These are phyloP conservation scores for Macaca mulatta DNA, from an alignment of 2,113 vertebrate genomes.

Conservation along the genomic window DNA sequence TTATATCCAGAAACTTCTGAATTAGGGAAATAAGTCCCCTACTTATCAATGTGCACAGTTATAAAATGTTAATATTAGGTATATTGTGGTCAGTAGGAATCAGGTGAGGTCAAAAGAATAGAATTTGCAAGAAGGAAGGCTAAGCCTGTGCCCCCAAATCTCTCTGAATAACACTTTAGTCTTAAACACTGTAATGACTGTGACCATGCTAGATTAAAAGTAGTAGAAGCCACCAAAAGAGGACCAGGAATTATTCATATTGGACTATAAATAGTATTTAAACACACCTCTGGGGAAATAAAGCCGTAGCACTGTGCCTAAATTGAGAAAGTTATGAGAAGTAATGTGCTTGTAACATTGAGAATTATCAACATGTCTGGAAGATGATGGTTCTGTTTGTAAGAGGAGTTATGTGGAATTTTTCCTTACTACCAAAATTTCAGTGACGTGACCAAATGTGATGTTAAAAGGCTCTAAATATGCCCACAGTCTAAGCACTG, in stretches of 20 bases:
- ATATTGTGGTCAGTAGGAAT: accelerated
- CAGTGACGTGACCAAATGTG: background rate
- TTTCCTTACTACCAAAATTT: background rate
- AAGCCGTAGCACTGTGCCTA: background rate
- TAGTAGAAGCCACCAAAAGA: background rate
- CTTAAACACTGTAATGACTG: background rate
- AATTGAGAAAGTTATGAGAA: background rate
- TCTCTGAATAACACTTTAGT: background rate
- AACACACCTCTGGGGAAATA: background rate
- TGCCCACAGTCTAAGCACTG: background rate
- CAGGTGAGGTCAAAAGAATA: background rate
- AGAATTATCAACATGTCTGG: background rate
- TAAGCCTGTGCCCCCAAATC: background rate
- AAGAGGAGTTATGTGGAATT: background rate
- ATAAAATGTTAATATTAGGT: background rate
- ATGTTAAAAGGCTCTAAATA: background rate
- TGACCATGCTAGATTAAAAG: background rate
- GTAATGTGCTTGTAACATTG: accelerated
- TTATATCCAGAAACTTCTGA: background rate
- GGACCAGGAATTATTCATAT: background rate
- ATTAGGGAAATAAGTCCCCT: background rate
- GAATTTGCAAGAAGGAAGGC: background rate
- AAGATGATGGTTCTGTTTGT: background rate
- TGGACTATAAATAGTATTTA: background rate
- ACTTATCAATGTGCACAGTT: background rate